Base-by-base conservation (phyloP, 2,113 vertebrate genomes). In the Coryphaenoides rupestris region DNA sequence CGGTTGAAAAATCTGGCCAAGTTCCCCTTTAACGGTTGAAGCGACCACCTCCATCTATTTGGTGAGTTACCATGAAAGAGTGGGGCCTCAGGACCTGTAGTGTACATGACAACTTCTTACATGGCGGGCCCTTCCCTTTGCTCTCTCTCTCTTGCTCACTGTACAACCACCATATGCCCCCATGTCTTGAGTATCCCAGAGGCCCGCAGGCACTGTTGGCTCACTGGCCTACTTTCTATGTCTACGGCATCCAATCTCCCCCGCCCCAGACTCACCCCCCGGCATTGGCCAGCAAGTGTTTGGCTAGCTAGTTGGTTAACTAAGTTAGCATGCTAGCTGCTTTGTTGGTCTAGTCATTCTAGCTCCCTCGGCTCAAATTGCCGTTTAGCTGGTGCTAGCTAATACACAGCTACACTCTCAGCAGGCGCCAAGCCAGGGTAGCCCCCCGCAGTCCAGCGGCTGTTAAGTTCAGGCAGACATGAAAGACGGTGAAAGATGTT, bases 381-480 rank as follows among this genome's bases (percentile, higher is more conserved):
- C 33, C 10, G 33, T 40, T 10, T 7, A 40, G 33, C 5, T 2
- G 33, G 33, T 40, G 33, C 33, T 40, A 40, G 33, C 33, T 1
- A 12, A 40, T 7, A 7, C 33, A 40, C 33, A 40, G 9, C 33
- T 40, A 13, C 33, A 40, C 33, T 12, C 33, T 40, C 7, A 40
- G 33, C 10, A 12, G 33, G 7, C 13, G 13, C 33, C 33, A 40
- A 40, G 33, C 33, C 33, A 10, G 33, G 33, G 33, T 40, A 12
- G 33, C 33, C 33, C 13, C 33, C 33, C 13, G 33, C 9, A 10
- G 33, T 65, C 52, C 66, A 72, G 69, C 13, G 4, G 21, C 24
- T 23, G 19, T 54, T 72, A 70, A 74, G 74, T 69, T 71, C 77
- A 73, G 75, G 76, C 78, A 78, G 75, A 83, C 77, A 65, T 64